Evolutionary conservation across 2,888 invertebrate genomes (phyloP), one percentile per base, ranked within the genome.

Genomic region (Agrypnus murinus): DNA sequence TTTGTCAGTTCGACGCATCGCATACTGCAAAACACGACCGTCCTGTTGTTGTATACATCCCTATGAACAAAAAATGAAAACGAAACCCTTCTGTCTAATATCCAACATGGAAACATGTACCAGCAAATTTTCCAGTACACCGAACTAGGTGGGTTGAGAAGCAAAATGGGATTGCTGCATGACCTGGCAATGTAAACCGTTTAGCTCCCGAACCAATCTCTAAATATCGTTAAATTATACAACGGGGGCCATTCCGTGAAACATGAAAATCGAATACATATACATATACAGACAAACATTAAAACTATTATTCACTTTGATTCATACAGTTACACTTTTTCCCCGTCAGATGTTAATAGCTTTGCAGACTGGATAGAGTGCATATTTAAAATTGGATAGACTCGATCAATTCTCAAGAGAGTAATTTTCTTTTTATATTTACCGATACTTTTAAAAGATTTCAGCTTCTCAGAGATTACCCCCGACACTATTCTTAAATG

Each of bases 151-250:
- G 50, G 10, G 50, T 50, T 12, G 50, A 5, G 31, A 10, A n/a
- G 0, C 3, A n/a, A 50, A 50, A 50, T 50, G 31, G 14, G 50
- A 32, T 50, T 50, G 12, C 50, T 31, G 50, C 50, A 50, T 50
- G 50, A 50, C 50, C 50, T 31, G 50, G 31, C 50, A 50, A 50
- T 50, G 50, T 50, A 50, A 50, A 50, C n/a, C 50, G 50, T 50
- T 50, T 50, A 50, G 50, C 50, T 50, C 12, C 19, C 9, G 25
- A 25, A 19, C 50, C 50, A 4, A 50, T 25, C 50, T 50, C 50
- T 50, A 50, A 50, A 50, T 50, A 50, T 31, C 50, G 50, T 25
- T 31, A 50, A 50, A 50, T 50, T 25, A 50, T 14, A 12, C 50
- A 25, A 7, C 25, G 25, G 31, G n/a, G 12, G 50, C 50, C 50